A percentile compares a stretch with the other conserved stretches of the same genome.
Conservation (phyloP, 2,113 vertebrate species). For the Gallinago jamesoni region DNA sequence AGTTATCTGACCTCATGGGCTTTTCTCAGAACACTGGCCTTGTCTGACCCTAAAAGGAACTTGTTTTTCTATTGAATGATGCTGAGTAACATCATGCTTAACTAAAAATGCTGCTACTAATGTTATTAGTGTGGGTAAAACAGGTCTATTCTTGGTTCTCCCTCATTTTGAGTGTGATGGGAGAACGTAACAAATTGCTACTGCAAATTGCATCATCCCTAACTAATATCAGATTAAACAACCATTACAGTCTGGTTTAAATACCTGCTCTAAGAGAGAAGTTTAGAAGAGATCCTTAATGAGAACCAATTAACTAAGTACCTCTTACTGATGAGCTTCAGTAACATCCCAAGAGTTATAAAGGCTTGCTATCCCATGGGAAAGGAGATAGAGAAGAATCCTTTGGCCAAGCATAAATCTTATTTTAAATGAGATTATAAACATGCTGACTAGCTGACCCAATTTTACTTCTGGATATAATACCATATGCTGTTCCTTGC, state of each 20-base stretch:
- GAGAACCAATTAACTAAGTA: background rate
- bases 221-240: background rate
- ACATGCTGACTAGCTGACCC: background rate
- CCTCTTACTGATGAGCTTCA: background rate
- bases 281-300: background rate
- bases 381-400: background rate
- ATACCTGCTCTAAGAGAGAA: background rate
- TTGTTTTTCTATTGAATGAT: background rate
- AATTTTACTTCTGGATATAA: background rate
- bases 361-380: background rate
- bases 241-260: background rate
- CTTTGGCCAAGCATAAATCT: background rate
- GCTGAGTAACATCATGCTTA: background rate
- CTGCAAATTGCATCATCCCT: background rate
- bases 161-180: background rate
- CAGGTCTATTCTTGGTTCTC: background rate
- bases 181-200: background rate
- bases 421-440: conserved; percentile 4
- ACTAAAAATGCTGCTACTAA: background rate
- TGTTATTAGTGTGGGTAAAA: background rate
- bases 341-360: background rate
- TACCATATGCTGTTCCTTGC: background rate
- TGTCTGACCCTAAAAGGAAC: background rate
- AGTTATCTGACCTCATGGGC: background rate
- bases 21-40: background rate